phyloP scores from a whole-genome alignment of 2,888 invertebrate genomes.

The Anoplius nigerrimus region DNA sequence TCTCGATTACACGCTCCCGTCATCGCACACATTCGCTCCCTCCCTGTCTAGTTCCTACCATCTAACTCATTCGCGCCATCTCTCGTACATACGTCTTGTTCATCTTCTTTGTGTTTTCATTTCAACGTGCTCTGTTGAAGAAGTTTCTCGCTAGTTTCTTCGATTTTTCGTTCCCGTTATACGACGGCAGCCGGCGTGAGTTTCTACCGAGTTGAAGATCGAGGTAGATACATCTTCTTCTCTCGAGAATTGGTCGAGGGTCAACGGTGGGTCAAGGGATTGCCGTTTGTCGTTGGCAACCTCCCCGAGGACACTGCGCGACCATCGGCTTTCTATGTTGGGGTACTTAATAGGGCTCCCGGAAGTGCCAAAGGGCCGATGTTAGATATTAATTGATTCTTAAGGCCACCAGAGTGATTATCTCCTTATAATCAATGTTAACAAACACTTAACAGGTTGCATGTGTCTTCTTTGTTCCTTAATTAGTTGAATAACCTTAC shows the following conservation, averaged over 20 bases:
- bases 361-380: conserved; percentile 66
- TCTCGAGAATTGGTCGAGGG: conserved; percentile 49
- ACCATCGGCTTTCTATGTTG: conserved; percentile 25
- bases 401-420: conserved; percentile 75
- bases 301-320: conserved; percentile 10
- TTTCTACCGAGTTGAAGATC: conserved; percentile 52
- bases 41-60: neutral
- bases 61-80: conserved; percentile 9
- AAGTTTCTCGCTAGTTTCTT: conserved; percentile 3
- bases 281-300: conserved; percentile 11
- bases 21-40: neutral
- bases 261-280: conserved; percentile 31
- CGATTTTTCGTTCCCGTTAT: conserved; percentile 14
- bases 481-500: conserved; percentile 9
- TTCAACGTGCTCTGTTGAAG: neutral
- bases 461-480: conserved; percentile 30
- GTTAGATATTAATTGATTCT: conserved; percentile 71
- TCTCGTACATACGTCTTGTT: no score
- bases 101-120: neutral
- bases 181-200: conserved; percentile 35
- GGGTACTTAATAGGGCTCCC: conserved; percentile 41
- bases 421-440: conserved; percentile 66
- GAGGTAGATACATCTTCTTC: conserved; percentile 49
- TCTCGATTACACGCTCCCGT: conserved; percentile 4
- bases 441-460: conserved; percentile 65